These are phyloP conservation scores for Drosophila bunnanda DNA, from an alignment of 2,888 invertebrate species.

Conservation along the genomic window DNA sequence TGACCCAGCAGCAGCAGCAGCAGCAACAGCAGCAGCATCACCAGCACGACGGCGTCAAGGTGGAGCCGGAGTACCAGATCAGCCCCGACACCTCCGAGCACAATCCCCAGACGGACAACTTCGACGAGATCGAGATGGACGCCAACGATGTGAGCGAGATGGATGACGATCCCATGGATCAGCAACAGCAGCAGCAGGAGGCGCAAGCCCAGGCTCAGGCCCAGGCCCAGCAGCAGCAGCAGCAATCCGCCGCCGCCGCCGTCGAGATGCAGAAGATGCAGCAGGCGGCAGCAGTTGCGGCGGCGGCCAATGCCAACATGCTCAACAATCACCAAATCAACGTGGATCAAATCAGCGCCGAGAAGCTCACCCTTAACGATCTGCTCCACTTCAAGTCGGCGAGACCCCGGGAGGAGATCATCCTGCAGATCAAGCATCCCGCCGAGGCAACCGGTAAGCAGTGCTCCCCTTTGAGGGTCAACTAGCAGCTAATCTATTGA, in stretches of 20 bases:
- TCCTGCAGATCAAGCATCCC: constrained; percentile 83
- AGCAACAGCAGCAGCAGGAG: constrained; percentile 57
- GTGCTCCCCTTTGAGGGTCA: not conserved
- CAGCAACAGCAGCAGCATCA: constrained; percentile 58
- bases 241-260: constrained; percentile 60
- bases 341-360: constrained; percentile 82
- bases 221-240: constrained; percentile 55
- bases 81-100: constrained; percentile 77
- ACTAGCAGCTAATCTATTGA: not conserved
- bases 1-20: constrained; percentile 57
- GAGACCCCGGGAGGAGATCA: constrained; percentile 83
- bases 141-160: constrained; percentile 67
- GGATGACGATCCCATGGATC: constrained; percentile 73
- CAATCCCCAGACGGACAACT: constrained; percentile 76
- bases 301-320: constrained; percentile 67
- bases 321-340: constrained; percentile 81
- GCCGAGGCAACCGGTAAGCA: constrained; percentile 72
- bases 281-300: constrained; percentile 55
- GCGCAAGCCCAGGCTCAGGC: constrained; percentile 49
- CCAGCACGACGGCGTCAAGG: constrained; percentile 72
- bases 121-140: constrained; percentile 83
- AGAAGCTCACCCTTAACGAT: constrained; percentile 83
- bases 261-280: constrained; percentile 71
- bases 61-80: constrained; percentile 81
- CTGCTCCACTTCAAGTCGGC: constrained; percentile 82